These are phyloP conservation scores for Smutsia temminckii DNA, from an alignment of 2,797 vertebrate species.

Conservation along the genomic window DNA sequence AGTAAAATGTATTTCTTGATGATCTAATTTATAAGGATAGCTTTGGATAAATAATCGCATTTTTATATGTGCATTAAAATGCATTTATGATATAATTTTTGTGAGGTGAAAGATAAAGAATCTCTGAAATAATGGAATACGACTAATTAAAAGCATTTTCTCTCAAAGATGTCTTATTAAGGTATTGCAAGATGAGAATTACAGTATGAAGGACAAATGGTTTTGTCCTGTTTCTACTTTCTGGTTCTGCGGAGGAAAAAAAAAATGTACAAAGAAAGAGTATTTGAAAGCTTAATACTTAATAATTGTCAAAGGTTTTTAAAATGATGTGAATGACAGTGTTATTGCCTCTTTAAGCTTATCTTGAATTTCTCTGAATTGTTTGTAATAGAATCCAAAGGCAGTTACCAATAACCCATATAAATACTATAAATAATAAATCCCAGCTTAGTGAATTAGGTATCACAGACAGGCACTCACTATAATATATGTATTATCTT, in stretches of 20 bases:
- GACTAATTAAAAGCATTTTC: conserved; percentile 48
- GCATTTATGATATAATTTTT: not conserved
- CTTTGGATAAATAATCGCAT: not conserved
- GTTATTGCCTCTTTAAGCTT: conserved; percentile 45
- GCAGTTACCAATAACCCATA: conserved; percentile 68
- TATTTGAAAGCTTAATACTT: conserved; percentile 53
- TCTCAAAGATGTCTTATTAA: not conserved
- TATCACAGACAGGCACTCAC: conserved; percentile 41
- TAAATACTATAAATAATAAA: conserved; percentile 75
- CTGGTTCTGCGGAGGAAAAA: not conserved
- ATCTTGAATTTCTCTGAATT: conserved; percentile 61
- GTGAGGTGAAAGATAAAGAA: not conserved
- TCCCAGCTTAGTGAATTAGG: conserved; percentile 60
- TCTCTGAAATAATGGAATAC: not conserved
- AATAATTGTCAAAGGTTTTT: conserved; percentile 51
- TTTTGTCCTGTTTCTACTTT: conserved; percentile 50
- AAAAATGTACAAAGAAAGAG: not conserved
- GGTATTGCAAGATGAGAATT: conserved; percentile 26
- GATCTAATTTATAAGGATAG: conserved; percentile 13
- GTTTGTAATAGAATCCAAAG: conserved; percentile 66
- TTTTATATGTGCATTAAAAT: conserved; percentile 8
- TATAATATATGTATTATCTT: conserved; percentile 64
- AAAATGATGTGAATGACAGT: conserved; percentile 18
- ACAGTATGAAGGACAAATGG: conserved; percentile 38
- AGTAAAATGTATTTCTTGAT: not conserved